Conservation (phyloP, 2,888 invertebrate genomes). For the Chelonus formosanus region DNA sequence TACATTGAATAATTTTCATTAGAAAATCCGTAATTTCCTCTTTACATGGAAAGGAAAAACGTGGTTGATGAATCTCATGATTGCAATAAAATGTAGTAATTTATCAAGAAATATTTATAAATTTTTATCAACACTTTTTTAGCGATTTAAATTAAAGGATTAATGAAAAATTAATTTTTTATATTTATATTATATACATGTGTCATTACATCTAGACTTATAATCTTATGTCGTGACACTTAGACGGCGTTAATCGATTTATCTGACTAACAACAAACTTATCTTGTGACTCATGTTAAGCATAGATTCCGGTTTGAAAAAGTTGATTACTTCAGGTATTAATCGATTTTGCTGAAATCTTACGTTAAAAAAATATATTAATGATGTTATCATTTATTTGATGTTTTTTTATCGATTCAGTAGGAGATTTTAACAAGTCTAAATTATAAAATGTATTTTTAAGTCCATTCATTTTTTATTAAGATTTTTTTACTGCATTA, state of each 20-base stretch:
- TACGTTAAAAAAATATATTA: constrained; percentile 11
- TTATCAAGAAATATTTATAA: neutral
- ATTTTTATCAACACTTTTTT: neutral
- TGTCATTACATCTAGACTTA: neutral
- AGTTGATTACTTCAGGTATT: constrained; percentile 26
- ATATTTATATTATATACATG: constrained; percentile 22
- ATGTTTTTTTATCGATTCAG: no score
- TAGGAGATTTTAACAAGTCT: no score
- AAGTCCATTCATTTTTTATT: no score
- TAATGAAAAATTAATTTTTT: no score
- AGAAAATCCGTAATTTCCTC: constrained; percentile 14
- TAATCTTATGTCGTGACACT: no score
- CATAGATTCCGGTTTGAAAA: constrained; percentile 32
- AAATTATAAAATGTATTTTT: no score
- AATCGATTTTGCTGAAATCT: constrained; percentile 14
- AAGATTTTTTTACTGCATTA: no score
- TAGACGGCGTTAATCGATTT: constrained; percentile 57
- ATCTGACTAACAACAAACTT: constrained; percentile 58
- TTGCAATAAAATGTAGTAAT: neutral
- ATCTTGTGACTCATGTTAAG: constrained; percentile 54
- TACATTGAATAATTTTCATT: no score
- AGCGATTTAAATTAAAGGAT: no score
- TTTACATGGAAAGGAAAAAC: constrained; percentile 32
- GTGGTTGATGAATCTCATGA: constrained; percentile 24
- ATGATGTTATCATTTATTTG: neutral